These are phyloP conservation scores for Blennius ocellaris DNA, from an alignment of 2,113 vertebrate genomes.

Conservation along the genomic window DNA sequence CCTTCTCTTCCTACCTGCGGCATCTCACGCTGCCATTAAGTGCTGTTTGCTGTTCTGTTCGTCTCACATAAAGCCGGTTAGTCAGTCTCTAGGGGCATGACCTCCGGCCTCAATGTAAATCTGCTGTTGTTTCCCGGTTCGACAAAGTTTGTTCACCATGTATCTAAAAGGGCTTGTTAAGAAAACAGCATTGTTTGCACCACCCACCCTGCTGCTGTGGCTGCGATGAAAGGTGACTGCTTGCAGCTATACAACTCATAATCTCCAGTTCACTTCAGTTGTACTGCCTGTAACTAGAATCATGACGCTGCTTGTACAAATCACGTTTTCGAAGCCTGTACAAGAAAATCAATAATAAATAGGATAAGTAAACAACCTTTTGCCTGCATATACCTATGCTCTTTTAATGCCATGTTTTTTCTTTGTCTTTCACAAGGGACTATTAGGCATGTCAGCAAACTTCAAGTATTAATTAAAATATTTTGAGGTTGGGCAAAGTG, in stretches of 20 bases:
- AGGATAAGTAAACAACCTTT: too few species aligned
- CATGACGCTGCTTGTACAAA: too few species aligned
- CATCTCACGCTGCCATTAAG: slow-evolving; percentile 2
- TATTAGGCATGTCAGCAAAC: too few species aligned
- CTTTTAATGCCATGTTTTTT: too few species aligned
- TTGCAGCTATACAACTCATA: neutral
- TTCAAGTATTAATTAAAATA: too few species aligned
- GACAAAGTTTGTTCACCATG: slow-evolving; percentile 2
- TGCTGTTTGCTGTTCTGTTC: slow-evolving; percentile 24
- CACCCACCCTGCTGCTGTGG: neutral
- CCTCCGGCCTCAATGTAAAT: slow-evolving; percentile 20
- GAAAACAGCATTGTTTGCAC: neutral
- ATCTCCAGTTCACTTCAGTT: neutral
- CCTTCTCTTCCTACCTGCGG: slow-evolving; percentile 9
- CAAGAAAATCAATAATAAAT: too few species aligned
- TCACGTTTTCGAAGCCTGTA: too few species aligned
- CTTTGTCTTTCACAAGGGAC: too few species aligned
- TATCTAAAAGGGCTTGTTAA: neutral
- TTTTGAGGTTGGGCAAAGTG: too few species aligned
- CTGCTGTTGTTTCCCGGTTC: slow-evolving; percentile 18
- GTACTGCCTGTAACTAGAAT: too few species aligned
- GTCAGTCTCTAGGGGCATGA: slow-evolving; percentile 17
- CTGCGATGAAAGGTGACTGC: neutral
- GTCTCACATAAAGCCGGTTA: slow-evolving; percentile 17
- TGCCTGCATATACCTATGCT: too few species aligned